Evolutionary conservation across 2,113 vertebrate species (phyloP).

Genomic region (Rhabdornis inornatus): DNA sequence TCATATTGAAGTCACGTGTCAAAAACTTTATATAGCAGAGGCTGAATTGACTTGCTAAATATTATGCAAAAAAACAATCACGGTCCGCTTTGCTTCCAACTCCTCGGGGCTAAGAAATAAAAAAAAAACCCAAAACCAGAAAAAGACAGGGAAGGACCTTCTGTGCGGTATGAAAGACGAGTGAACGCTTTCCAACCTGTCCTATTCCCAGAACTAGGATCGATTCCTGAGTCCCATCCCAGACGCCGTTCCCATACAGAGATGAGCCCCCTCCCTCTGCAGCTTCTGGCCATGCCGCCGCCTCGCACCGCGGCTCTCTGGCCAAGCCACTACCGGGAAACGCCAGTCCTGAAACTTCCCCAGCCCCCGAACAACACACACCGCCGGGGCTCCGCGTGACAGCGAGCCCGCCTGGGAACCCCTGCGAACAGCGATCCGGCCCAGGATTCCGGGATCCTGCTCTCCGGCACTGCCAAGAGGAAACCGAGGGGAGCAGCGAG

Average conservation of each 20-base stretch:
- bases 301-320: neutral
- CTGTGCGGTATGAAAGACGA: rapidly evolving
- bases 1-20: neutral
- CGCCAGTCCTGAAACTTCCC: neutral
- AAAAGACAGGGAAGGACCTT: neutral
- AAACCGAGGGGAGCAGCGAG: no score
- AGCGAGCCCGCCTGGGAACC: neutral
- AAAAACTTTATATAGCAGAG: neutral
- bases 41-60: rapidly evolving
- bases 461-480: neutral
- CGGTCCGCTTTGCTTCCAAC: neutral
- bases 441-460: neutral
- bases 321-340: neutral
- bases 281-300: neutral
- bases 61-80: neutral
- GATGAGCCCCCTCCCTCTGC: neutral
- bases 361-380: neutral
- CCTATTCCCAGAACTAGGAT: neutral
- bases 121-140: no score
- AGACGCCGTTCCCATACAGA: rapidly evolving
- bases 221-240: neutral
- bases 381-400: neutral
- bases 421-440: neutral
- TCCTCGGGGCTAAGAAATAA: neutral
- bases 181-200: neutral